A percentile compares a stretch with the other conserved stretches of the same genome.
Conservation (phyloP, 1,140 invertebrate species). For the Zaprionus vittiger region DNA sequence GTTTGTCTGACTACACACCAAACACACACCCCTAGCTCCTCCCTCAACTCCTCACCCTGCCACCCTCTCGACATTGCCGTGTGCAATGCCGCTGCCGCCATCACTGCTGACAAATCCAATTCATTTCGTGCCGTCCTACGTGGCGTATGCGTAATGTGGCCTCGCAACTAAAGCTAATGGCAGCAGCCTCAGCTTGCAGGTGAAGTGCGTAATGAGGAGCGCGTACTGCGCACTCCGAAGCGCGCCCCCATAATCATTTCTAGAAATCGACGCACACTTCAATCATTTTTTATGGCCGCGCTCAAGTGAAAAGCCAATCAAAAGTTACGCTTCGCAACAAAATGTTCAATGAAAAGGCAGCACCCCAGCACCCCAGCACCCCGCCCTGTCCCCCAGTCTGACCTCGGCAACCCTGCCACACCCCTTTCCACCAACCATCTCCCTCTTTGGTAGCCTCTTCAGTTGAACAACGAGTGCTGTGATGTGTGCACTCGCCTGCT, state of each 20-base stretch:
- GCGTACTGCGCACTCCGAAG: constrained; percentile 1
- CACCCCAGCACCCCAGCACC: neutral
- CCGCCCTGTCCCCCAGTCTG: neutral
- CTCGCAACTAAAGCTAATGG: constrained; percentile 74
- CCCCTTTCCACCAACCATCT: neutral
- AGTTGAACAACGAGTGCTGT: constrained; percentile 20
- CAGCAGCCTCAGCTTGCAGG: constrained; percentile 22
- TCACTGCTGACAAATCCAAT: constrained; percentile 74
- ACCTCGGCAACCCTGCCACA: neutral
- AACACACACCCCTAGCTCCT: neutral
- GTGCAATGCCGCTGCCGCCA: constrained; percentile 5
- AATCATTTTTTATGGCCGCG: constrained; percentile 61
- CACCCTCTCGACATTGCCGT: neutral
- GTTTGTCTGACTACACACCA: constrained; percentile 26
- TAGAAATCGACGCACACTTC: constrained; percentile 62
- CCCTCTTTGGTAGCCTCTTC: neutral
- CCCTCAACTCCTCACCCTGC: no score
- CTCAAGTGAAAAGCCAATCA: constrained; percentile 69
- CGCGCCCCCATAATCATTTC: constrained; percentile 24
- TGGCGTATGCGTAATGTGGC: constrained; percentile 73
- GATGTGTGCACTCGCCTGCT: constrained; percentile 23
- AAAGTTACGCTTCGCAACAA: constrained; percentile 71
- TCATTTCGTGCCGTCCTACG: constrained; percentile 66
- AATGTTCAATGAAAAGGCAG: constrained; percentile 59
- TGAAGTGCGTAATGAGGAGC: constrained; percentile 3